Evolutionary conservation across 1,140 invertebrate genomes (phyloP).

Genomic region (Sarcophaga bullata): DNA sequence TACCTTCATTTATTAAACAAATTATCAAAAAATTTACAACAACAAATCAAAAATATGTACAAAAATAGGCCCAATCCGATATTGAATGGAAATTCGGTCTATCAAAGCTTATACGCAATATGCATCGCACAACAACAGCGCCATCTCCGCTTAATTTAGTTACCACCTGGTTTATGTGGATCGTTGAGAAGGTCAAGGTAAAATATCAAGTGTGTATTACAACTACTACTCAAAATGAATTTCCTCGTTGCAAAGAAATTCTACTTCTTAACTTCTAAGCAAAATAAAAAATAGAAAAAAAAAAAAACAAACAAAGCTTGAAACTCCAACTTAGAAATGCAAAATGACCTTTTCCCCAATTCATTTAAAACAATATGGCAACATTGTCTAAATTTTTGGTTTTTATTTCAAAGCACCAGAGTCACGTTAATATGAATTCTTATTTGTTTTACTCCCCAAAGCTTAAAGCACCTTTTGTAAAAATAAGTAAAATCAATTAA

Average conservation of each 20-base stretch:
- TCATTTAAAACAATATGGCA: constrained; percentile 66
- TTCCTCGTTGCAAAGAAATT: not conserved
- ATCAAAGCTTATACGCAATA: constrained; percentile 97
- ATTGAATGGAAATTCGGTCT: constrained; percentile 99
- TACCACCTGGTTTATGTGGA: constrained; percentile 90
- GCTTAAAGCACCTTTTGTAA: constrained; percentile 16
- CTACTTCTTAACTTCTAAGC: constrained; percentile 8
- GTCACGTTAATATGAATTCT: not conserved
- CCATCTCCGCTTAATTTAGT: constrained; percentile 97
- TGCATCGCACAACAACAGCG: constrained; percentile 97
- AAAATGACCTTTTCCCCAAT: constrained; percentile 63
- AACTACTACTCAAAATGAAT: constrained; percentile 43
- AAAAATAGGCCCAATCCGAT: constrained; percentile 93
- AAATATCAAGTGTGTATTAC: constrained; percentile 49
- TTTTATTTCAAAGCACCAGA: constrained; percentile 22
- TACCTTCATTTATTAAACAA: not conserved
- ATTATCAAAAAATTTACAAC: not conserved
- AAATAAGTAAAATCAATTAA: not conserved
- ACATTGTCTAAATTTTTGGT: constrained; percentile 45
- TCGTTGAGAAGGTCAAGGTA: constrained; percentile 82
- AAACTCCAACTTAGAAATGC: constrained; percentile 1
- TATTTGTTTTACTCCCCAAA: not conserved
- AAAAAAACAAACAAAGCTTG: constrained; percentile 28
- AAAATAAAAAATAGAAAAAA: no score
- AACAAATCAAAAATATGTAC: not conserved